Evolutionary conservation across 2,797 vertebrate genomes (phyloP).

Genomic region (Pelodytes ibericus): DNA sequence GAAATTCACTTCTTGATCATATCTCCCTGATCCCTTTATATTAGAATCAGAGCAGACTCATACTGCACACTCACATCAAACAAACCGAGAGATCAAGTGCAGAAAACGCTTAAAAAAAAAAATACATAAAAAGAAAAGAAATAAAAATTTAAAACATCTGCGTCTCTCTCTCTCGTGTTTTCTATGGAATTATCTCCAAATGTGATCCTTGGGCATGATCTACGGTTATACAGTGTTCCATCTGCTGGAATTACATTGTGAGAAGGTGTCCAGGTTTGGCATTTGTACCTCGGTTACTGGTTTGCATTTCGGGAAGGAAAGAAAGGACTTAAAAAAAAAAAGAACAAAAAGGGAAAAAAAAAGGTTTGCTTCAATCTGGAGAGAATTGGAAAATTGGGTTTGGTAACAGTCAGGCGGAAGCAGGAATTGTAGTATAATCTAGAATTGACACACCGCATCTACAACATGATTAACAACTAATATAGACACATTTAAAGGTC

Average conservation of each 20-base stretch:
- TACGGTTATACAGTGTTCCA: neutral
- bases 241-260: neutral
- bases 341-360: too few species aligned
- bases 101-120: constrained; percentile 9
- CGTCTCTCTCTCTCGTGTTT: constrained; percentile 10
- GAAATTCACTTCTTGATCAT: constrained; percentile 30
- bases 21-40: constrained; percentile 18
- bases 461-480: too few species aligned
- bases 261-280: too few species aligned
- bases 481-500: too few species aligned
- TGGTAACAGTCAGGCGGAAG: too few species aligned
- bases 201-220: constrained; percentile 13
- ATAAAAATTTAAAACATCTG: constrained; percentile 43
- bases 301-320: too few species aligned
- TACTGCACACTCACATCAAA: constrained; percentile 41
- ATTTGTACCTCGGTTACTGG: too few species aligned
- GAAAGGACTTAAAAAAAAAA: too few species aligned
- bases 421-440: too few species aligned
- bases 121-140: constrained; percentile 3
- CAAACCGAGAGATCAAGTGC: constrained; percentile 13
- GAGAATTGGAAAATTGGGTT: too few species aligned
- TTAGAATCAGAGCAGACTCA: constrained; percentile 40
- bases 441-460: too few species aligned
- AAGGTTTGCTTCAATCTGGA: too few species aligned
- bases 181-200: constrained; percentile 30